Conservation (phyloP, 92 coral and sea anemone genomes). For the Meandrina meandrites region DNA sequence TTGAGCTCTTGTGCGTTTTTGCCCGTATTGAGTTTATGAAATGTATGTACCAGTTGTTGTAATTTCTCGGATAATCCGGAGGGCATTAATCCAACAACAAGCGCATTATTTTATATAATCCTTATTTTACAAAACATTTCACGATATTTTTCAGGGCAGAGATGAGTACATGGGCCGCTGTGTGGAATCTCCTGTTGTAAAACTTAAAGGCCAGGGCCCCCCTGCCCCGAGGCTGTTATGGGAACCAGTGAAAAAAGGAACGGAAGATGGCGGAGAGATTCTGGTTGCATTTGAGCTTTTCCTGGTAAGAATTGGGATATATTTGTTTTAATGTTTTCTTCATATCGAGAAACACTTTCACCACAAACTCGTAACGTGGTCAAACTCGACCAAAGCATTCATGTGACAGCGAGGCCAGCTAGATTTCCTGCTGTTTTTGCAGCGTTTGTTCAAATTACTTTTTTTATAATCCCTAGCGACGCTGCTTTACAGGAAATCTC, state of each 20-base stretch:
- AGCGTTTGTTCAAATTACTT: neutral
- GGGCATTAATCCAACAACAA: too few relatives aligned
- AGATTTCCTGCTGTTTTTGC: neutral
- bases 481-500: neutral
- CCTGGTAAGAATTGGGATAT: slow-evolving; percentile 65
- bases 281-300: slow-evolving; percentile 93
- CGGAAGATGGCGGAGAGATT: slow-evolving; percentile 84
- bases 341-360: neutral
- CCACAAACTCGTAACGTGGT: neutral
- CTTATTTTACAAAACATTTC: neutral
- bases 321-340: neutral
- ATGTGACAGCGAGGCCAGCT: neutral
- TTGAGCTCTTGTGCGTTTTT: too few relatives aligned
- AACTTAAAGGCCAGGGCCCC: slow-evolving; percentile 73
- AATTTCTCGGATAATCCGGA: too few relatives aligned
- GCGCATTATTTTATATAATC: neutral
- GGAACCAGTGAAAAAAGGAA: slow-evolving; percentile 71
- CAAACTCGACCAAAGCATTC: neutral
- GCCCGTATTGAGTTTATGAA: too few relatives aligned
- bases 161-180: slow-evolving; percentile 94
- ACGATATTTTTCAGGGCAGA: slow-evolving; percentile 63
- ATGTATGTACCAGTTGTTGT: too few relatives aligned
- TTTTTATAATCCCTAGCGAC: neutral
- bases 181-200: slow-evolving; percentile 80
- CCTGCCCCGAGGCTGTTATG: slow-evolving; percentile 82